A percentile compares a stretch with the other conserved stretches of the same genome.
Conservation (phyloP, 37 sponge, comb jelly and placozoan genomes). For the Cladorhizidae sp. region DNA sequence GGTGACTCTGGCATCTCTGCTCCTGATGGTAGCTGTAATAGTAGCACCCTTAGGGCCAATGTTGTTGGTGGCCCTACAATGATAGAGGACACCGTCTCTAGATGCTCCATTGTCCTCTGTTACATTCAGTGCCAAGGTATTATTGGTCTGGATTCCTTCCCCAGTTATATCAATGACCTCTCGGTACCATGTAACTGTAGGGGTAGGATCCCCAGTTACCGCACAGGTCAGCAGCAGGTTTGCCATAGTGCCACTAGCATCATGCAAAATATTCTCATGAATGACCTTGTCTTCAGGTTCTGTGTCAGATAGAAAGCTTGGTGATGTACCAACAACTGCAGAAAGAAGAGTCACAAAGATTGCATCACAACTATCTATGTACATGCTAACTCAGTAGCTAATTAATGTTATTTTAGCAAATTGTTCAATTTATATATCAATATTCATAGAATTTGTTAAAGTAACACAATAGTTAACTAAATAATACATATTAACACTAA, state of each 20-base stretch:
- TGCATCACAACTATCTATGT: too few relatives aligned
- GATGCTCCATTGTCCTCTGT: slow-evolving; percentile 28
- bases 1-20: slow-evolving; percentile 26
- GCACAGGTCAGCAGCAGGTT: slow-evolving; percentile 30
- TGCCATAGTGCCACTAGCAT: slow-evolving; percentile 6
- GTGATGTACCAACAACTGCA: slow-evolving; percentile 6
- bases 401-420: too few relatives aligned
- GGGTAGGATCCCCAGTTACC: slow-evolving; percentile 42
- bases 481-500: too few relatives aligned
- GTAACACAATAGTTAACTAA: too few relatives aligned
- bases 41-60: slow-evolving; percentile 13
- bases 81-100: slow-evolving; percentile 36
- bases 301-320: not conserved
- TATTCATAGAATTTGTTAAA: too few relatives aligned
- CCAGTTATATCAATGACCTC: not conserved
- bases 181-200: slow-evolving; percentile 44
- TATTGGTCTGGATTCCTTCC: not conserved
- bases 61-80: slow-evolving; percentile 50
- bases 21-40: slow-evolving; percentile 37
- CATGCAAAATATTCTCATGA: not conserved
- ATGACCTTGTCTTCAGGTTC: slow-evolving; percentile 28
- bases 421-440: too few relatives aligned
- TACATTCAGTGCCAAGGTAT: not conserved
- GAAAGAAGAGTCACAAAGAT: too few relatives aligned
- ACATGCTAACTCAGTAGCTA: too few relatives aligned